Evolutionary conservation across 64 coral and sea anemone genomes (phyloP).

Genomic region (Orbicella faveolata): DNA sequence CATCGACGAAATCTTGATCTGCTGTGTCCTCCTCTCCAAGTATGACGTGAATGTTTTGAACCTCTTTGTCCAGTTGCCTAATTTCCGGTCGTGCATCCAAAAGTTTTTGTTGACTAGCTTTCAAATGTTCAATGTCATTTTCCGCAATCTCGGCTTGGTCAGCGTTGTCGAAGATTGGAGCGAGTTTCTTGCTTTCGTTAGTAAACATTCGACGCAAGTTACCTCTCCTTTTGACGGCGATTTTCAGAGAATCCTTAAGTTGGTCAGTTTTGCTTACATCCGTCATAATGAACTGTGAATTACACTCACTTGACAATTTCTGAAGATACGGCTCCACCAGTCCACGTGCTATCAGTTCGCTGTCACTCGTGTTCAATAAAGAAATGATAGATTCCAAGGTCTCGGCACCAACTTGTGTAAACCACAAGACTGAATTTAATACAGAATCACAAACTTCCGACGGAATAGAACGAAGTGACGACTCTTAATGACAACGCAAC

Average conservation of each 20-base stretch:
- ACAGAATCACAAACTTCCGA: no score
- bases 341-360: neutral
- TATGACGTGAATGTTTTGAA: constrained; percentile 41
- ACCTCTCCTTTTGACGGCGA: constrained; percentile 31
- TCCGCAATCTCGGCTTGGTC: constrained; percentile 4
- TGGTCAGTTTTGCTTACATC: neutral
- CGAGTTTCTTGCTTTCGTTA: constrained; percentile 34
- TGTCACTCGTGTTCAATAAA: neutral
- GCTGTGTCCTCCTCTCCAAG: constrained; percentile 40
- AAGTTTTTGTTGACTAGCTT: constrained; percentile 34
- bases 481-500: no score
- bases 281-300: neutral
- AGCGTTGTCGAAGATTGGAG: neutral
- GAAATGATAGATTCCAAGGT: neutral
- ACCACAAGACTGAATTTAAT: neutral
- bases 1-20: constrained; percentile 40
- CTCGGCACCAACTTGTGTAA: neutral
- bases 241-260: constrained; percentile 35
- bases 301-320: neutral
- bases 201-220: constrained; percentile 29
- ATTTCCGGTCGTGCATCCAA: constrained; percentile 43
- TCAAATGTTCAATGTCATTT: constrained; percentile 29
- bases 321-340: neutral
- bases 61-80: constrained; percentile 45
- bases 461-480: no score